These are phyloP conservation scores for Diadophis punctatus DNA, from an alignment of 2,113 vertebrate species.

Conservation along the genomic window DNA sequence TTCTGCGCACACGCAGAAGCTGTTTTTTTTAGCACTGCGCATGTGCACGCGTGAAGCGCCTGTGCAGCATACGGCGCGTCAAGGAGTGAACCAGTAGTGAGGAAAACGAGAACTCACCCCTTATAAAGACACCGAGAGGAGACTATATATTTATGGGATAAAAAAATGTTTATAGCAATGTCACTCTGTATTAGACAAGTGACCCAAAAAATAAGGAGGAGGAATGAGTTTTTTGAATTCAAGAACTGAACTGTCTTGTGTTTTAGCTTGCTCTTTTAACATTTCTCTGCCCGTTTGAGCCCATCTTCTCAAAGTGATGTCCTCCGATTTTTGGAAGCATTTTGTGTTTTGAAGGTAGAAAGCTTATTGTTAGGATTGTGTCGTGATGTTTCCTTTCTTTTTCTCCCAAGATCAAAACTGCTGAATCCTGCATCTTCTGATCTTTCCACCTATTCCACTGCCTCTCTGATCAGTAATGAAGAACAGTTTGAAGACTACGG, in stretches of 20 bases:
- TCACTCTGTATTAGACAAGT: neutral
- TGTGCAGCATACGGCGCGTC: too few relatives aligned
- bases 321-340: neutral
- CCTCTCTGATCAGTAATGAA: constrained; percentile 89
- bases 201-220: neutral
- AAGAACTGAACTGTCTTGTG: neutral
- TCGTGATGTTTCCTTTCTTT: constrained; percentile 56
- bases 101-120: too few relatives aligned
- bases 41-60: too few relatives aligned
- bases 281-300: neutral
- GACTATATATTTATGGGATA: neutral
- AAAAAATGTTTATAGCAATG: neutral
- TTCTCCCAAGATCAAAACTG: constrained; percentile 71
- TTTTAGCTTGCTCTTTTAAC: neutral
- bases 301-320: neutral
- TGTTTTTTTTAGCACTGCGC: too few relatives aligned
- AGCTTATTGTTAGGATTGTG: constrained; percentile 15
- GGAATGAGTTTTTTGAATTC: too few relatives aligned
- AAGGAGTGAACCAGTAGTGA: too few relatives aligned
- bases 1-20: too few relatives aligned
- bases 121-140: neutral
- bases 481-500: constrained; percentile 99
- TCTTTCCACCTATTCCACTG: constrained; percentile 87
- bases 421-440: constrained; percentile 83
- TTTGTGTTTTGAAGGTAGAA: neutral